phyloP scores from a whole-genome alignment of 2,888 invertebrate genomes.

The Netelia virgata region DNA sequence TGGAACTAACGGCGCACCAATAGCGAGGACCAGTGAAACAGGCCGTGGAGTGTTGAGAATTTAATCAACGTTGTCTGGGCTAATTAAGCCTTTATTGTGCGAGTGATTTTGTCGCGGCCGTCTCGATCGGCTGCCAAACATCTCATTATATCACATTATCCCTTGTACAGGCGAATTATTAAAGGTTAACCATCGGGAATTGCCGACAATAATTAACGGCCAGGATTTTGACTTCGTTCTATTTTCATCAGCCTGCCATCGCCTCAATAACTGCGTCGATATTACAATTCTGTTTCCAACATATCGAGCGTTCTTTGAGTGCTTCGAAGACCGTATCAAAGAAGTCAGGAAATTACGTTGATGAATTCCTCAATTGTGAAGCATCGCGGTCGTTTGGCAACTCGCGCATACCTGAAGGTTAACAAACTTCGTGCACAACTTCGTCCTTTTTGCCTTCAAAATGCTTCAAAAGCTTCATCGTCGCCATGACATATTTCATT shows the following conservation, averaged over 20 bases:
- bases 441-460: conserved; percentile 11
- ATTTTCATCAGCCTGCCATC: not conserved
- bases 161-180: not conserved
- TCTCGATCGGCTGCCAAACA: not conserved
- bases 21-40: not conserved
- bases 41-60: not conserved
- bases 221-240: not conserved
- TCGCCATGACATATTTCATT: conserved; percentile 10
- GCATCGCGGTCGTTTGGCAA: conserved; percentile 15
- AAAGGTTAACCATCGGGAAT: not conserved
- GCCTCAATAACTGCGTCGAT: no score
- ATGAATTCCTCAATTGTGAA: conserved; percentile 48
- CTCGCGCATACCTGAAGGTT: conserved; percentile 12
- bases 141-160: not conserved
- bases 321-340: conserved; percentile 38
- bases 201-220: not conserved
- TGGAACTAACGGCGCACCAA: not conserved
- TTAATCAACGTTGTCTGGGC: conserved; percentile 31
- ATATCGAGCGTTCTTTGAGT: not conserved
- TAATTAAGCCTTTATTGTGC: conserved; percentile 14
- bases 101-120: not conserved
- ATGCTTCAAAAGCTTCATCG: conserved; percentile 37
- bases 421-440: conserved; percentile 53
- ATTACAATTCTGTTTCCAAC: no score
- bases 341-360: conserved; percentile 57